These are phyloP conservation scores for Rhyacichthys aspro DNA, from an alignment of 2,797 vertebrate genomes.

Conservation along the genomic window DNA sequence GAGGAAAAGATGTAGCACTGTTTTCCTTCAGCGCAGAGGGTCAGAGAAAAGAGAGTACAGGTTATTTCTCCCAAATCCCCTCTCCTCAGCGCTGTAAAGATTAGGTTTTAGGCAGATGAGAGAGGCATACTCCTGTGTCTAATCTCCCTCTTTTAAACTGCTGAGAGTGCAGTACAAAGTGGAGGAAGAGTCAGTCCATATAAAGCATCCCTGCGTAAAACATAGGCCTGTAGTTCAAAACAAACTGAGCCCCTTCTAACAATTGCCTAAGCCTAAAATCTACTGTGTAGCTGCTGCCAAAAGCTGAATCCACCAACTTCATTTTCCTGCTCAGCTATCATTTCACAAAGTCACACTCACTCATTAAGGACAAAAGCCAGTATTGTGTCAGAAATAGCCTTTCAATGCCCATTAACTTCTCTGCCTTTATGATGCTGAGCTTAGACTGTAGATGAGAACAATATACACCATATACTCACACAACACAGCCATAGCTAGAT, in stretches of 20 bases:
- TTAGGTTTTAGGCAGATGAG: conserved; percentile 58
- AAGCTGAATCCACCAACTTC: conserved; percentile 18
- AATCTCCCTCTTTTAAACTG: conserved; percentile 70
- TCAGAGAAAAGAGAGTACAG: conserved; percentile 54
- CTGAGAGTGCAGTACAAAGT: conserved; percentile 67
- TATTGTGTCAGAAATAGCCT: conserved; percentile 30
- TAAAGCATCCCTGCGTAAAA: conserved; percentile 49
- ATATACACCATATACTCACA: neutral
- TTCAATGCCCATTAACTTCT: conserved; percentile 45
- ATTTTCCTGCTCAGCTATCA: conserved; percentile 31
- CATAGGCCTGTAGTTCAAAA: conserved; percentile 55
- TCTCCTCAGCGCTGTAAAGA: conserved; percentile 62
- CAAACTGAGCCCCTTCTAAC: conserved; percentile 59
- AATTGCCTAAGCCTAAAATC: conserved; percentile 62
- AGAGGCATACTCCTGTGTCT: conserved; percentile 62
- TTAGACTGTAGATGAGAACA: conserved; percentile 15
- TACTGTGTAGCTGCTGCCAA: conserved; percentile 34
- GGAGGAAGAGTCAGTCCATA: conserved; percentile 53
- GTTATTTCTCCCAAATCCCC: conserved; percentile 69
- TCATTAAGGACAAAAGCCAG: conserved; percentile 16
- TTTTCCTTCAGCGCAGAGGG: conserved; percentile 40
- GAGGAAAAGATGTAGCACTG: conserved; percentile 36
- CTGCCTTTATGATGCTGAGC: conserved; percentile 17
- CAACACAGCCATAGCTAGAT: conserved; percentile 12
- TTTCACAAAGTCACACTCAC: conserved; percentile 26